Percentiles rank a stretch among this genome's conserved stretches.
These are phyloP conservation scores for Scolopax rusticola DNA, from an alignment of 2,797 vertebrate genomes.

Conservation along the genomic window DNA sequence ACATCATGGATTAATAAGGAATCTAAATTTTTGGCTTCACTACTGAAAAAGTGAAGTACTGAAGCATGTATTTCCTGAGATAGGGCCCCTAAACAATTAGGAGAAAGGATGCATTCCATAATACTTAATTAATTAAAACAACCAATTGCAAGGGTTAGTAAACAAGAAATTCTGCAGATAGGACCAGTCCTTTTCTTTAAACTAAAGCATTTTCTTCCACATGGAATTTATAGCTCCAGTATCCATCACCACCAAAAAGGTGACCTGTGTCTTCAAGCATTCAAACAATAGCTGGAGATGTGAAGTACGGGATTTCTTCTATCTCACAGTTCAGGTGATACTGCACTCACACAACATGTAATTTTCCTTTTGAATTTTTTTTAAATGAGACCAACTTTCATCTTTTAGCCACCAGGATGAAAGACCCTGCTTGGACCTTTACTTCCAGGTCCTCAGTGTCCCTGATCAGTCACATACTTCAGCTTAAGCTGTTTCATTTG, in stretches of 20 bases:
- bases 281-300: neutral
- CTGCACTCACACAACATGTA: neutral
- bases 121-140: neutral
- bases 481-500: neutral
- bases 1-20: neutral
- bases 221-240: neutral
- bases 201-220: neutral
- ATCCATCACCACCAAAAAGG: neutral
- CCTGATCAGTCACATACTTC: neutral
- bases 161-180: neutral
- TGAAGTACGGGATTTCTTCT: neutral
- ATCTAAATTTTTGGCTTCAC: neutral
- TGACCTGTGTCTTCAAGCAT: neutral
- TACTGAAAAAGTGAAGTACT: neutral
- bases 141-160: neutral
- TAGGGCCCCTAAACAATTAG: neutral
- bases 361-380: neutral
- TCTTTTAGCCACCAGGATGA: neutral
- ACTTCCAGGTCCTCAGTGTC: neutral
- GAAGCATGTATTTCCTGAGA: neutral
- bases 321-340: neutral
- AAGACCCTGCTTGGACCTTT: neutral
- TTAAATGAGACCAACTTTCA: neutral
- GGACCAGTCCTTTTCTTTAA: neutral
- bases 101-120: neutral